Percentiles rank a stretch among this genome's conserved stretches.
phyloP scores from a whole-genome alignment of 2,888 invertebrate species.

The Gymnoscelis rufifasciata region DNA sequence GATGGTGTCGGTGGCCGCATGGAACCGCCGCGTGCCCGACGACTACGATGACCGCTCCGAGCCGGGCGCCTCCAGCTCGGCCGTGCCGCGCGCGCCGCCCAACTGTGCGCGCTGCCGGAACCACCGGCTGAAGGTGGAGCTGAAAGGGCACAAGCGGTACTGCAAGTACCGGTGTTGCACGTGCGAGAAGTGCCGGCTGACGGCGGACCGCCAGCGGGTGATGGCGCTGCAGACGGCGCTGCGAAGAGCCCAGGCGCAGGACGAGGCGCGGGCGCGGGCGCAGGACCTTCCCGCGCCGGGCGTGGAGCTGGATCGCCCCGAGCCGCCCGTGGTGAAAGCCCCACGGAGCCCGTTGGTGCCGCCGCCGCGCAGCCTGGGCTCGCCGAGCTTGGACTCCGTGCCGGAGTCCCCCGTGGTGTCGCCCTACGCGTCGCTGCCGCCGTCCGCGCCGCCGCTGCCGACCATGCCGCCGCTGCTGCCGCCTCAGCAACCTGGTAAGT shows the following conservation, averaged over 20 bases:
- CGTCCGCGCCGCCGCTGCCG: constrained; percentile 64
- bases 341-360: constrained; percentile 60
- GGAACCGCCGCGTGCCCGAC: constrained; percentile 71
- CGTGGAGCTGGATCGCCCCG: constrained; percentile 68
- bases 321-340: constrained; percentile 67
- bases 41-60: constrained; percentile 72
- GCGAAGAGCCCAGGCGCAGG: constrained; percentile 90
- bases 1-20: constrained; percentile 72
- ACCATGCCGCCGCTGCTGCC: constrained; percentile 71
- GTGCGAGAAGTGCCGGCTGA: constrained; percentile 92
- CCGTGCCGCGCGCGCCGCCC: constrained; percentile 88
- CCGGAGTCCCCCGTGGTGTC: constrained; percentile 67
- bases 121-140: constrained; percentile 91
- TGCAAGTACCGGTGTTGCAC: constrained; percentile 91
- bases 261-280: constrained; percentile 82
- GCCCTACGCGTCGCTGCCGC: constrained; percentile 65
- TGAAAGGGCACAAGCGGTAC: constrained; percentile 95
- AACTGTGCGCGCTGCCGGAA: constrained; percentile 96
- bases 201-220: constrained; percentile 91
- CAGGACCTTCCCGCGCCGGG: constrained; percentile 59
- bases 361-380: constrained; percentile 51
- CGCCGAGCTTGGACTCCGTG: constrained; percentile 47
- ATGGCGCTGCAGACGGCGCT: constrained; percentile 94
- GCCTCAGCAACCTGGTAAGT: constrained; percentile 72
- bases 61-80: constrained; percentile 75